Percentiles rank a stretch among this genome's conserved stretches.
Evolutionary conservation across 2,888 invertebrate species (phyloP).

Genomic region (Azorinus chamasolen): DNA sequence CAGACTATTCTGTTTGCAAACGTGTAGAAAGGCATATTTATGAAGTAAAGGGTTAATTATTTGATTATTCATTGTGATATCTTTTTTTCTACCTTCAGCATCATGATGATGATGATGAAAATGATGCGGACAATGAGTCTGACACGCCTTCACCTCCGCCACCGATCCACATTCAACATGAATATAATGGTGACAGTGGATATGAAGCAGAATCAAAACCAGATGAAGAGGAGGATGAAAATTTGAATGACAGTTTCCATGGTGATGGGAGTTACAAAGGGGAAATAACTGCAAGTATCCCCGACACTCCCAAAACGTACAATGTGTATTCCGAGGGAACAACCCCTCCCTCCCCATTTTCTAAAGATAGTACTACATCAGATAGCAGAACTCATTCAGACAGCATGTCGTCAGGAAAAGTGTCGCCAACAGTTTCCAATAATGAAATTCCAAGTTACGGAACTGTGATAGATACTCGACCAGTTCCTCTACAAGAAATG

Average conservation of each 20-base stretch:
- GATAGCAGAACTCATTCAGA: slow-evolving; percentile 34
- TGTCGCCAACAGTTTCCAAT: slow-evolving; percentile 17
- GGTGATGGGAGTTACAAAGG: slow-evolving; percentile 43
- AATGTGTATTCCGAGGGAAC: slow-evolving; percentile 38
- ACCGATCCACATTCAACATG: slow-evolving; percentile 33
- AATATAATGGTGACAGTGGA: slow-evolving; percentile 81
- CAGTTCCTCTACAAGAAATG: not conserved
- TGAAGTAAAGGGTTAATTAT: too few relatives aligned
- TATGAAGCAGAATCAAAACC: slow-evolving; percentile 80
- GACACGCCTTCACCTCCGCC: slow-evolving; percentile 56
- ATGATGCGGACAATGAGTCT: slow-evolving; percentile 66
- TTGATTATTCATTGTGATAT: too few relatives aligned
- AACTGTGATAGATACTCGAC: slow-evolving; percentile 4
- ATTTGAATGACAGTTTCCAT: slow-evolving; percentile 51
- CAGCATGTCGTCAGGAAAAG: slow-evolving; percentile 17
- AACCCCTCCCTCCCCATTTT: slow-evolving; percentile 28
- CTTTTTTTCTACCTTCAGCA: slow-evolving; percentile 43
- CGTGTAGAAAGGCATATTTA: too few relatives aligned
- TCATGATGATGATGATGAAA: slow-evolving; percentile 63
- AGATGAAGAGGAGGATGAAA: slow-evolving; percentile 57
- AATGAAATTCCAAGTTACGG: slow-evolving; percentile 19
- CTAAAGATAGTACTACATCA: slow-evolving; percentile 24
- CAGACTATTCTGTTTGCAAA: too few relatives aligned
- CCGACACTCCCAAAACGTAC: slow-evolving; percentile 31
- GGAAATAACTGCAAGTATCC: slow-evolving; percentile 31